phyloP scores from a whole-genome alignment of 2,797 vertebrate genomes.

The Darevskia nairensis region DNA sequence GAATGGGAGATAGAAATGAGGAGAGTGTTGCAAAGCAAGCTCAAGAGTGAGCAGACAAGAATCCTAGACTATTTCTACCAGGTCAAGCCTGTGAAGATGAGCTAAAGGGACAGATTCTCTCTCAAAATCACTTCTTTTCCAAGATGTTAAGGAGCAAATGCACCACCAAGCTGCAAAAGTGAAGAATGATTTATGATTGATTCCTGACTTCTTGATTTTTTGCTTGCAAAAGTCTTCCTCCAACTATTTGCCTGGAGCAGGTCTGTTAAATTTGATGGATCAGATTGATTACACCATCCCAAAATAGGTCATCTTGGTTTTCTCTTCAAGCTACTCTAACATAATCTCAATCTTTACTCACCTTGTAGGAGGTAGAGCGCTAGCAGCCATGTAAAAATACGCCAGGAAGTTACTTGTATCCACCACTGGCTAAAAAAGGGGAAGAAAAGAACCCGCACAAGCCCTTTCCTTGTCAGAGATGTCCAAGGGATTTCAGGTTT shows the following conservation, averaged over 20 bases:
- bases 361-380: conserved; percentile 95
- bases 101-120: background rate
- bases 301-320: fast-evolving
- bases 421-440: conserved; percentile 97
- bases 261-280: background rate
- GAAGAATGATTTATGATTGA: background rate
- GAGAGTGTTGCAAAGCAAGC: background rate
- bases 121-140: background rate
- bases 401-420: conserved; percentile 95
- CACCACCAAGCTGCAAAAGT: background rate
- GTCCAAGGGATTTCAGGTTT: conserved; percentile 97
- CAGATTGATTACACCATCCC: background rate
- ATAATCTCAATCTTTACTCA: conserved; percentile 58
- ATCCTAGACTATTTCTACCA: background rate
- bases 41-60: background rate
- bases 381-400: conserved; percentile 90
- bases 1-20: background rate
- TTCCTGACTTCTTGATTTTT: background rate
- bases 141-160: background rate
- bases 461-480: conserved; percentile 91
- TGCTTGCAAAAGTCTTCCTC: background rate
- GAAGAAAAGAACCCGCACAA: conserved; percentile 94
- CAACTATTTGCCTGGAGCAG: background rate
- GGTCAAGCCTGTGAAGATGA: background rate
- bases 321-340: background rate